phyloP scores from a whole-genome alignment of 2,797 vertebrate species.

The Dromococcyx pavoninus region DNA sequence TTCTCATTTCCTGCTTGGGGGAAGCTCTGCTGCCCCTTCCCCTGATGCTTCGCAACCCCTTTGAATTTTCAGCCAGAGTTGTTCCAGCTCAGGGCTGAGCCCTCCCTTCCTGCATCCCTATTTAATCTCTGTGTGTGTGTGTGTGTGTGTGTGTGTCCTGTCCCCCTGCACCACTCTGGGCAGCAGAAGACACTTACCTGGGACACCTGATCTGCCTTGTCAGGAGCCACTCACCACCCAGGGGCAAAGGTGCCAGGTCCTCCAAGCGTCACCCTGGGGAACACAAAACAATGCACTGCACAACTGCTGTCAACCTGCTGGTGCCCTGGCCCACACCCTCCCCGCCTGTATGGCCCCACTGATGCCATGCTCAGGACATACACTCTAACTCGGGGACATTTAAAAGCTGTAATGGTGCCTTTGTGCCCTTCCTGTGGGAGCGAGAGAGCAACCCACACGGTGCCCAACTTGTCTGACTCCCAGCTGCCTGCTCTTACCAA shows the following conservation, averaged over 20 bases:
- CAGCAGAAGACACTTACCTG: neutral
- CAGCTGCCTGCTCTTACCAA: neutral
- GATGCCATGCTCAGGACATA: neutral
- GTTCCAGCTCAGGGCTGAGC: neutral
- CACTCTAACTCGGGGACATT: neutral
- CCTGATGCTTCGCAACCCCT: neutral
- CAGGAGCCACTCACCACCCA: neutral
- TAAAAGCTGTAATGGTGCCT: neutral
- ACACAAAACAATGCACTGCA: neutral
- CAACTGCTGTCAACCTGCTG: neutral
- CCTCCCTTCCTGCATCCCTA: neutral
- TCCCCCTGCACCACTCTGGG: neutral
- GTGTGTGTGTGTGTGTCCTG: too few species aligned
- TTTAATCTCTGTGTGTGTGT: neutral
- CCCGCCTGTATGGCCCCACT: neutral
- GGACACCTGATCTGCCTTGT: neutral
- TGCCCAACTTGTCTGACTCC: neutral
- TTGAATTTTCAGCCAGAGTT: neutral
- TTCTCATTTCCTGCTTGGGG: neutral
- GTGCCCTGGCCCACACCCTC: neutral
- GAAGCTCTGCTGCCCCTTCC: neutral
- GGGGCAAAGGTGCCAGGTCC: accelerated
- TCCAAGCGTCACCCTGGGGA: neutral
- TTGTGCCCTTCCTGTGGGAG: neutral
- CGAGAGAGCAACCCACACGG: neutral